phyloP scores from a whole-genome alignment of 92 coral and sea anemone species.

The Heliopora coerulea region DNA sequence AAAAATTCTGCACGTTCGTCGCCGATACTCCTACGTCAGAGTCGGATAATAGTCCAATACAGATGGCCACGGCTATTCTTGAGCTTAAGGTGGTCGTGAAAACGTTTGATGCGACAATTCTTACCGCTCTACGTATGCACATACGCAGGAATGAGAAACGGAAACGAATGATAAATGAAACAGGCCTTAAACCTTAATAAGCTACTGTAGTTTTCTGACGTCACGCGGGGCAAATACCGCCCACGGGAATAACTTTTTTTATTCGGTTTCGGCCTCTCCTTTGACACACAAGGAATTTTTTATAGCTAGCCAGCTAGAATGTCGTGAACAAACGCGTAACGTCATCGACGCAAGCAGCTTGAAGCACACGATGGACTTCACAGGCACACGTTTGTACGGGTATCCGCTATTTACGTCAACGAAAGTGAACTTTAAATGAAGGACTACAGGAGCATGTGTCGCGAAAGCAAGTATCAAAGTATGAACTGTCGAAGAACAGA shows the following conservation, averaged over 20 bases:
- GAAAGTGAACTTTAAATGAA: too few relatives aligned
- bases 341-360: neutral
- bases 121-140: neutral
- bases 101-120: neutral
- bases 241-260: conserved; percentile 17
- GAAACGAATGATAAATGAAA: conserved; percentile 27
- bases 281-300: conserved; percentile 5
- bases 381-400: too few relatives aligned
- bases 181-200: neutral
- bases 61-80: conserved; percentile 14
- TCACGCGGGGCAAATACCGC: conserved; percentile 40
- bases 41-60: neutral
- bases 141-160: conserved; percentile 9
- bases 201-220: conserved; percentile 18
- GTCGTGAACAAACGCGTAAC: neutral
- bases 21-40: conserved; percentile 8
- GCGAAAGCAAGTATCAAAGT: neutral
- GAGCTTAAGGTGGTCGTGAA: neutral
- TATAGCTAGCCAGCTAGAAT: neutral
- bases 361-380: too few relatives aligned
- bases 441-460: neutral
- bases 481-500: neutral
- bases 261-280: conserved; percentile 35
- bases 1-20: conserved; percentile 20
- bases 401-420: too few relatives aligned